phyloP scores from a whole-genome alignment of 2,797 vertebrate species.

The Eulemur mongoz region DNA sequence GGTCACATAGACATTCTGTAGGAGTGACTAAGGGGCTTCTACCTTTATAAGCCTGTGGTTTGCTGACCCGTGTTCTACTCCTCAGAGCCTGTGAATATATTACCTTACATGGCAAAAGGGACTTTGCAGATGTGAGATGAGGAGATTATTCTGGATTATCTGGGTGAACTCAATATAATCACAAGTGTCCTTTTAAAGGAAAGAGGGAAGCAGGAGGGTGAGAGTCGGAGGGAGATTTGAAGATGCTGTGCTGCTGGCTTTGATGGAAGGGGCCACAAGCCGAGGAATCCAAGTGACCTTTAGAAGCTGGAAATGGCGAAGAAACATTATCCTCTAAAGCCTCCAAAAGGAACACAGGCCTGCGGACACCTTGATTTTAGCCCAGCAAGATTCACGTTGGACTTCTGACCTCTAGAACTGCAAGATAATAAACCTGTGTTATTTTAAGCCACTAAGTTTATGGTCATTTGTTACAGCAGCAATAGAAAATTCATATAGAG shows the following conservation, averaged over 20 bases:
- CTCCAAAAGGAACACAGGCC: neutral
- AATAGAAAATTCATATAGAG: neutral
- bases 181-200: neutral
- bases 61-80: neutral
- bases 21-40: no score
- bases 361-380: neutral
- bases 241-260: neutral
- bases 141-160: neutral
- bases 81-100: neutral
- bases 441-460: neutral
- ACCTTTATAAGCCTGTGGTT: neutral
- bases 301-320: neutral
- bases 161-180: neutral
- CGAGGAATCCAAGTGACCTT: neutral
- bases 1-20: neutral
- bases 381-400: neutral
- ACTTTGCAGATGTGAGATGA: neutral
- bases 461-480: neutral
- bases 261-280: neutral
- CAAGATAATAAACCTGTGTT: neutral
- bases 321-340: neutral
- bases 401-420: neutral
- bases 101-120: neutral
- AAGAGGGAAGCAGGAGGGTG: neutral
- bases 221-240: neutral